These are phyloP conservation scores for Plemyria rubiginata DNA, from an alignment of 2,888 invertebrate genomes.

Conservation along the genomic window DNA sequence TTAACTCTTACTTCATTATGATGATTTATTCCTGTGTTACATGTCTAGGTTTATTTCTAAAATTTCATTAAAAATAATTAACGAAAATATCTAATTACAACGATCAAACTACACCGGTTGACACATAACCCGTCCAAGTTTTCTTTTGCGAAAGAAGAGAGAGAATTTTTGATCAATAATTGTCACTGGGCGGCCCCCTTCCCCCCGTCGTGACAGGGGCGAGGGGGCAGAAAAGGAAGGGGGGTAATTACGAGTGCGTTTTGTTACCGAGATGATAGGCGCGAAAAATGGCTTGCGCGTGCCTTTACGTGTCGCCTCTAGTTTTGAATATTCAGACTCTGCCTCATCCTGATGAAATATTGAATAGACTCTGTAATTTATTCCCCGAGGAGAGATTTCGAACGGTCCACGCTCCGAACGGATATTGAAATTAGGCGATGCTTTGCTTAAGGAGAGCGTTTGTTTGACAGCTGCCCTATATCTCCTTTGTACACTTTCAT, in stretches of 20 bases:
- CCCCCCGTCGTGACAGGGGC: conserved; percentile 52
- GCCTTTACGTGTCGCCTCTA: conserved; percentile 84
- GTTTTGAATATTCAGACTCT: conserved; percentile 84
- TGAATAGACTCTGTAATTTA: conserved; percentile 84
- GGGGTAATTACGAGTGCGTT: conserved; percentile 85
- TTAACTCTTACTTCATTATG: too few species aligned
- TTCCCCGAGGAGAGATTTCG: conserved; percentile 80
- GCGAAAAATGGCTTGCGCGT: conserved; percentile 85
- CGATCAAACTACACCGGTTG: conserved; percentile 76
- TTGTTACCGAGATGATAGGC: conserved; percentile 85
- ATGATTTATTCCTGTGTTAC: not conserved
- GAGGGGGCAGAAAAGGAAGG: conserved; percentile 54
- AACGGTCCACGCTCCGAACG: conserved; percentile 77
- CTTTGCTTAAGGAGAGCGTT: conserved; percentile 80
- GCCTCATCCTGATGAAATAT: conserved; percentile 83
- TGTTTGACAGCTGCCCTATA: conserved; percentile 72
- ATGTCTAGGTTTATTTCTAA: not conserved
- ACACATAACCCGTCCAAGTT: conserved; percentile 86
- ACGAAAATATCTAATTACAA: conserved; percentile 76
- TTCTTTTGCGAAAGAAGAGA: conserved; percentile 86
- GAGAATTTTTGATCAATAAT: conserved; percentile 89
- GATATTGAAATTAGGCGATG: conserved; percentile 85
- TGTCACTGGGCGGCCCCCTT: conserved; percentile 86
- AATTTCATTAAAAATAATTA: conserved; percentile 34
- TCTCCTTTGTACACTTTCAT: conserved; percentile 51